These are phyloP conservation scores for Epinotia demarniana DNA, from an alignment of 2,888 invertebrate genomes.

Conservation along the genomic window DNA sequence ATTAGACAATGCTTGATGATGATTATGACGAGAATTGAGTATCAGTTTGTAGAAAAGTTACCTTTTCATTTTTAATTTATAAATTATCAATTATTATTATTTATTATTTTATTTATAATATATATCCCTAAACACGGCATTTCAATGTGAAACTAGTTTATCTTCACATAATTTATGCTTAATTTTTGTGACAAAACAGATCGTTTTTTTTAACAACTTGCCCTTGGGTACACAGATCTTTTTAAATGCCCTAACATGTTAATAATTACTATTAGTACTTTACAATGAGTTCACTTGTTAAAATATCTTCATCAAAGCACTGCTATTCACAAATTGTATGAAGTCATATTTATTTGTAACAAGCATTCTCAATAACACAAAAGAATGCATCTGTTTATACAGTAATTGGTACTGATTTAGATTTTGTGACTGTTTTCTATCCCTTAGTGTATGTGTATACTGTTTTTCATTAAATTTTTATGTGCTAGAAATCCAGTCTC, in stretches of 20 bases:
- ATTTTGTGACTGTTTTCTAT: conserved; percentile 77
- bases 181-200: too few species aligned
- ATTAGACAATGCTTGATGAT: too few species aligned
- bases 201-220: too few species aligned
- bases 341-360: conserved; percentile 22
- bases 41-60: too few species aligned
- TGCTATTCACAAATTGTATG: conserved; percentile 50
- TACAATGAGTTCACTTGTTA: conserved; percentile 64
- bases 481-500: conserved; percentile 77
- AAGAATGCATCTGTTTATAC: conserved; percentile 11
- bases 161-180: too few species aligned
- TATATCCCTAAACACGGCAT: too few species aligned
- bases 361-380: conserved; percentile 17
- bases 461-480: conserved; percentile 76
- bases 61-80: too few species aligned
- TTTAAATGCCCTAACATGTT: not conserved
- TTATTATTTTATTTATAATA: too few species aligned
- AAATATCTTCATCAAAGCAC: conserved; percentile 57
- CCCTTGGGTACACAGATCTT: too few species aligned
- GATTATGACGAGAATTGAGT: too few species aligned
- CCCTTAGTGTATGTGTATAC: conserved; percentile 69
- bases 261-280: not conserved
- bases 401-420: conserved; percentile 56
- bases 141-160: too few species aligned
- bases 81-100: too few species aligned